Conservation (phyloP, 2,888 invertebrate genomes). For the Xanthia icteritia region DNA sequence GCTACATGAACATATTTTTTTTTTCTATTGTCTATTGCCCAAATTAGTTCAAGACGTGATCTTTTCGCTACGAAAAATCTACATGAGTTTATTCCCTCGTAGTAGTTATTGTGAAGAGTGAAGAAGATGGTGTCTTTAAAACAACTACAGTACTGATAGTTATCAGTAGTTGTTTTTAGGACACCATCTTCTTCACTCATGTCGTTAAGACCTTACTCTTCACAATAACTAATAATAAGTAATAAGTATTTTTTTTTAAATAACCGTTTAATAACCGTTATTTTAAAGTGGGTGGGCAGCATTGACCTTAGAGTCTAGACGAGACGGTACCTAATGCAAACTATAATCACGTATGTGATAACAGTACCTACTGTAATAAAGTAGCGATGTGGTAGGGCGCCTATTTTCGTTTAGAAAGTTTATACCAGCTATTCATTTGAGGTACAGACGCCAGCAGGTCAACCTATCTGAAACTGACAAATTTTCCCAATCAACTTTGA, state of each 20-base stretch:
- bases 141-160: too few relatives aligned
- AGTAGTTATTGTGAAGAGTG: background rate
- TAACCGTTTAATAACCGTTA: too few relatives aligned
- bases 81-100: background rate
- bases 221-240: too few relatives aligned
- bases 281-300: conserved; percentile 17
- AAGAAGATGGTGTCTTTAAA: background rate
- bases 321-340: conserved; percentile 5
- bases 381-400: background rate
- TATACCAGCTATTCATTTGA: too few relatives aligned
- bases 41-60: background rate
- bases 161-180: too few relatives aligned
- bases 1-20: background rate
- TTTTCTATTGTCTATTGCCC: background rate
- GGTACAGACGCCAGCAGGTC: too few relatives aligned
- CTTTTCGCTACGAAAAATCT: background rate
- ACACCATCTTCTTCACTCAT: too few relatives aligned
- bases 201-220: too few relatives aligned
- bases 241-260: too few relatives aligned
- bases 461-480: too few relatives aligned
- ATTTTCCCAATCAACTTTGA: too few relatives aligned
- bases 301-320: conserved; percentile 17
- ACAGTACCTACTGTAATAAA: background rate
- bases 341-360: background rate
- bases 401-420: background rate